Evolutionary conservation across 2,888 invertebrate species (phyloP).

Genomic region (Drosophila longiperda): DNA sequence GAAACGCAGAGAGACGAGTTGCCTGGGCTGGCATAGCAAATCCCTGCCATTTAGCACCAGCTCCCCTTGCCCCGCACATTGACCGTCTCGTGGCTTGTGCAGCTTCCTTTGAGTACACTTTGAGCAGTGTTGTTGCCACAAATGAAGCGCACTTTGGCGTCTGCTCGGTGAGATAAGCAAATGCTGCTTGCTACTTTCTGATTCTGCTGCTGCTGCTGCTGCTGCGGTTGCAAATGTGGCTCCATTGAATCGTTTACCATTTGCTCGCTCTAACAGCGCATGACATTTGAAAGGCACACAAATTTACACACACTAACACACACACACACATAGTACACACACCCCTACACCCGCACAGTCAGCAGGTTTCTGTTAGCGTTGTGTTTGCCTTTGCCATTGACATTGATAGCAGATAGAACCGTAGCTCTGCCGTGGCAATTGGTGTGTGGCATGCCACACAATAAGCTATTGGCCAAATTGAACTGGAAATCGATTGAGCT

Average conservation of each 20-base stretch:
- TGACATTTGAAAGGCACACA: constrained; percentile 70
- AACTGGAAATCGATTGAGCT: constrained; percentile 39
- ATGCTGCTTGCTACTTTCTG: constrained; percentile 49
- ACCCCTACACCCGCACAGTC: constrained; percentile 6
- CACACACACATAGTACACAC: constrained; percentile 1
- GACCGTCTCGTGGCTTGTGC: constrained; percentile 56
- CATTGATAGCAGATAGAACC: constrained; percentile 66
- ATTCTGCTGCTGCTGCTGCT: constrained; percentile 58
- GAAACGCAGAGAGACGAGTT: constrained; percentile 45
- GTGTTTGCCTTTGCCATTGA: constrained; percentile 47
- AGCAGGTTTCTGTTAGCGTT: constrained; percentile 19
- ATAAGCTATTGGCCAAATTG: constrained; percentile 48
- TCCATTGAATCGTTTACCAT: constrained; percentile 69
- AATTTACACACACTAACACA: constrained; percentile 29
- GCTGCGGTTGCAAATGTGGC: constrained; percentile 61
- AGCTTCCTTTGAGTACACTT: constrained; percentile 61
- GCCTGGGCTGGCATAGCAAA: constrained; percentile 63
- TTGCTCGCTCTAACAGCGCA: constrained; percentile 76
- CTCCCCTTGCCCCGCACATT: constrained; percentile 30
- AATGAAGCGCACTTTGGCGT: constrained; percentile 77
- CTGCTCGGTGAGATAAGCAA: constrained; percentile 71
- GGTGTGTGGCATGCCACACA: constrained; percentile 57
- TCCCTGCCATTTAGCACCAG: constrained; percentile 63
- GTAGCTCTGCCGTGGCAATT: constrained; percentile 40
- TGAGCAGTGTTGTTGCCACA: constrained; percentile 40